Conservation (phyloP, 1,140 invertebrate genomes). For the Paralvinella palmiformis region DNA sequence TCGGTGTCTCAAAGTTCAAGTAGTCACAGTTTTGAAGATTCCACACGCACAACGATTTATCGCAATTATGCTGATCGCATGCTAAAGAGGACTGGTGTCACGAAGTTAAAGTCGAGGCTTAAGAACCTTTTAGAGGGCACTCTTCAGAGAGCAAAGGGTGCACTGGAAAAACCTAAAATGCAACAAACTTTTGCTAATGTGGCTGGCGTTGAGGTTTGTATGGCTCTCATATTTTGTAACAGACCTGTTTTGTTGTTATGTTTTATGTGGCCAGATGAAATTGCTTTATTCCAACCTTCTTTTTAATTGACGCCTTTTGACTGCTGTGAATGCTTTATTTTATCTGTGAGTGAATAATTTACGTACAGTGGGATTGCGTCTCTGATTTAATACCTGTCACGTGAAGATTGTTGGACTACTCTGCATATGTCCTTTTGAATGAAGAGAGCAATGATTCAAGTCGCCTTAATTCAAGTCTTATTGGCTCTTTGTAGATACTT, state of each 20-base stretch:
- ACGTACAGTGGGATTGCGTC: too few relatives aligned
- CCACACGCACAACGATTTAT: slow-evolving; percentile 43
- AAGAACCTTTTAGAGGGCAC: slow-evolving; percentile 45
- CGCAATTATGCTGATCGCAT: slow-evolving; percentile 79
- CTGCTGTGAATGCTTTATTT: too few relatives aligned
- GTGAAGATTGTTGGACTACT: too few relatives aligned
- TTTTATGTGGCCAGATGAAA: too few relatives aligned
- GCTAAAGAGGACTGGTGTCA: slow-evolving; percentile 74
- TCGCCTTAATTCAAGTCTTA: neutral
- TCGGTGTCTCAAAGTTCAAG: neutral
- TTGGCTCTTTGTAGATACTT: neutral
- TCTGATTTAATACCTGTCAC: too few relatives aligned
- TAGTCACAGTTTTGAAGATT: slow-evolving; percentile 21
- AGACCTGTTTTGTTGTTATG: too few relatives aligned
- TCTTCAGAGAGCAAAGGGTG: slow-evolving; percentile 45
- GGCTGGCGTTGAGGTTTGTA: neutral
- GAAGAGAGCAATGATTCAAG: too few relatives aligned
- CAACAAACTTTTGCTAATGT: neutral
- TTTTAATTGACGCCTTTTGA: too few relatives aligned
- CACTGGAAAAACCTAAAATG: slow-evolving; percentile 37
- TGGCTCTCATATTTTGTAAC: too few relatives aligned
- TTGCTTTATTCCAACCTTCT: too few relatives aligned
- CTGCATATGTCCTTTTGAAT: too few relatives aligned
- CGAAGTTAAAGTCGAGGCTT: slow-evolving; percentile 57
- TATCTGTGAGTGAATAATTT: too few relatives aligned